phyloP scores from a whole-genome alignment of 1,140 invertebrate genomes.

The Apocrypta bakeri region DNA sequence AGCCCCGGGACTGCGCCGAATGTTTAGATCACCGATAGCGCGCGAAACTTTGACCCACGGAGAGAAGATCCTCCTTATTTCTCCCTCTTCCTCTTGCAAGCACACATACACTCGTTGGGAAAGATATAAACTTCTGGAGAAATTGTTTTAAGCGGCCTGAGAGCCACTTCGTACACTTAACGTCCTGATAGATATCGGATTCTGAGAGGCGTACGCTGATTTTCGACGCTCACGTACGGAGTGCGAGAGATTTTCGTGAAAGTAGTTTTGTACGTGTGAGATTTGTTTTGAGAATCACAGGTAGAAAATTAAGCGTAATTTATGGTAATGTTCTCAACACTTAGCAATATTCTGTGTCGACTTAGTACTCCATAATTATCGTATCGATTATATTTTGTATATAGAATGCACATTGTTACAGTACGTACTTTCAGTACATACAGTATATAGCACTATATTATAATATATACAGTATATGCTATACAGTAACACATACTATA shows the following conservation, averaged over 20 bases:
- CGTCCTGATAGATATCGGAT: slow-evolving; percentile 12
- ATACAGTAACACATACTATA: too few relatives aligned
- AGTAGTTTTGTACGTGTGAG: neutral
- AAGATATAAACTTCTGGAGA: slow-evolving; percentile 14
- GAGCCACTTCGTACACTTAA: slow-evolving; percentile 1
- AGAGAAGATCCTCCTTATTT: neutral
- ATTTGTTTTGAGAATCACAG: too few relatives aligned
- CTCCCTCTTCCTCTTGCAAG: neutral
- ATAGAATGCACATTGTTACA: too few relatives aligned
- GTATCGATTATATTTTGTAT: too few relatives aligned
- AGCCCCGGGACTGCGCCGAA: slow-evolving; percentile 26
- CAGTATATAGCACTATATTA: too few relatives aligned
- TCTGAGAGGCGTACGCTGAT: neutral
- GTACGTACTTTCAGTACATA: too few relatives aligned
- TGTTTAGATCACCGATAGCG: slow-evolving; percentile 46
- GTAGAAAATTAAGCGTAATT: too few relatives aligned
- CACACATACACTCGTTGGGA: neutral
- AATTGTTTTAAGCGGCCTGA: slow-evolving; percentile 33
- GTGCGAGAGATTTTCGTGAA: neutral
- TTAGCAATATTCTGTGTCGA: too few relatives aligned
- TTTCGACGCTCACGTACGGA: neutral
- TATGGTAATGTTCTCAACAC: too few relatives aligned
- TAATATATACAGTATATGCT: too few relatives aligned
- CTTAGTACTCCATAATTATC: too few relatives aligned
- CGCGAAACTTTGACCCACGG: neutral